Base-by-base conservation (phyloP, 1,140 invertebrate genomes). In the Linepithema humile region DNA sequence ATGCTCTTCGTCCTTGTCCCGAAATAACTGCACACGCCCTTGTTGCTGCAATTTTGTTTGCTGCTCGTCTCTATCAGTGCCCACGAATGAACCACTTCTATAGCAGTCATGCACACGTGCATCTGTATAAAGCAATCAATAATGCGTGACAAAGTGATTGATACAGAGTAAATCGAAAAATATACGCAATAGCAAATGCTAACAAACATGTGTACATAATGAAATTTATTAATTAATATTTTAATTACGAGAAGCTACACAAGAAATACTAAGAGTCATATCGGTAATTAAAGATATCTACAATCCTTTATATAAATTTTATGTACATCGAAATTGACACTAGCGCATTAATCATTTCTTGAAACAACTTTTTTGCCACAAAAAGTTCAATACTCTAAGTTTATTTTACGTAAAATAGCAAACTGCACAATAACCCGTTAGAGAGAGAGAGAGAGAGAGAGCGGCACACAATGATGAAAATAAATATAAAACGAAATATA, bases 11-110 rank as follows among this genome's bases (percentile, higher is more conserved):
- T 73, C 87, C 83, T 73, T 73, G 59, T 90, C 89, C 88, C 64
- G 45, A 91, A 92, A 92, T 92, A 92, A 91, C 88, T 75, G 20
- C 55, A n/a, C 82, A 82, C 82, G 88, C 59, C 77, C 90, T 85
- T 85, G 87, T 88, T 89, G 85, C 80, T 32, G 78, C 67, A 78
- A 74, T 89, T 91, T 91, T 85, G 85, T 91, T 82, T 83, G 77
- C 73, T 86, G 85, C 82, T 88, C 70, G 84, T 83, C 70, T 84
- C 70, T 84, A 73, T 88, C 78, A 67, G 23, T 29, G 50, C 20
- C 43, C 38, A 1, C 65, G 9, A 48, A 55, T 67, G 48, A 78
- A 78, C 20, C 17, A 5, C 53, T 12, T 9, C 15, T 57, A 65
- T 38, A 40, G 3, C 9, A 35, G 2, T 50, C 3, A 50, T 26